Percentiles rank a stretch among this genome's conserved stretches.
phyloP scores from a whole-genome alignment of 2,888 invertebrate genomes.

The Apotomis betuletana region DNA sequence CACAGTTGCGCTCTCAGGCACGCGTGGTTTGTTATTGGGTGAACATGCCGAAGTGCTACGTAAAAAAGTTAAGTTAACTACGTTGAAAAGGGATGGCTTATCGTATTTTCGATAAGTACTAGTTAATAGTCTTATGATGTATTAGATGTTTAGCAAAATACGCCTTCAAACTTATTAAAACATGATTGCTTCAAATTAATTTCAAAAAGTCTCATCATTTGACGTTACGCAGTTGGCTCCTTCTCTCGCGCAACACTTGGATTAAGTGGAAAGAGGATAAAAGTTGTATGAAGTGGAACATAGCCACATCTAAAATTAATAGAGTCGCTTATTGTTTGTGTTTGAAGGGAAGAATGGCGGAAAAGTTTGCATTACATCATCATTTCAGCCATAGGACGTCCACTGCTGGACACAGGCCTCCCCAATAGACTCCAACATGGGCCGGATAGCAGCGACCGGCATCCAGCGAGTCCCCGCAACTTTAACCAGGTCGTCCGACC shows the following conservation, averaged over 20 bases:
- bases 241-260: no score
- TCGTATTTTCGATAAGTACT: conserved; percentile 12
- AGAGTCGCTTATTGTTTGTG: background rate
- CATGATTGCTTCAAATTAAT: background rate
- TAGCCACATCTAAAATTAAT: background rate
- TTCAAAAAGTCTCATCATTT: background rate
- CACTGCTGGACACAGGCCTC: no score
- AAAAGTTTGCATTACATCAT: conserved; percentile 20
- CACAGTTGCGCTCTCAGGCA: conserved; percentile 1
- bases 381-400: background rate
- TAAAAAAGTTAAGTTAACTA: conserved; percentile 4
- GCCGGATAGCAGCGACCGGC: no score
- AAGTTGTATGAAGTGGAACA: no score
- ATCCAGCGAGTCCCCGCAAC: no score
- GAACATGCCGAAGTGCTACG: conserved; percentile 15
- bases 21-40: background rate
- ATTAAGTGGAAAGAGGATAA: no score
- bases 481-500: no score
- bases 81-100: conserved; percentile 13
- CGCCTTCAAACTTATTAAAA: background rate
- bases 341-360: conserved; percentile 22
- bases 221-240: background rate
- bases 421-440: no score
- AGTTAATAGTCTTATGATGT: background rate
- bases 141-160: background rate